Conservation (phyloP, 37 sponge, comb jelly and placozoan genomes). For the Halichondria panicea region DNA sequence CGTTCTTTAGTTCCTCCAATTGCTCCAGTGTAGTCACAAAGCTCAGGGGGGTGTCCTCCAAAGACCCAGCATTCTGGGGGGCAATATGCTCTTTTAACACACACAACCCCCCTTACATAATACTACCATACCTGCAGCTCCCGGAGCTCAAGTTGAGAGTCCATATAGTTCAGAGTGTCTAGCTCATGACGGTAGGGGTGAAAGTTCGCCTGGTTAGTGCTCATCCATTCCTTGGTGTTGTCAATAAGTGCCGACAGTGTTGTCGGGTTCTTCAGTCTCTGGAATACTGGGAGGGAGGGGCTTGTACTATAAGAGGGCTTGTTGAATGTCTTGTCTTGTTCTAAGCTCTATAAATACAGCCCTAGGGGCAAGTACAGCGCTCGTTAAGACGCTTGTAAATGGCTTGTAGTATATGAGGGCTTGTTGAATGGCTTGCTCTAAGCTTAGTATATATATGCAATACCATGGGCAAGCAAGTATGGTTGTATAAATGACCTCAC, state of each 20-base stretch:
- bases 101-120: background rate
- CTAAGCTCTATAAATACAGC: no score
- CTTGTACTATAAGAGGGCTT: no score
- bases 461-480: background rate
- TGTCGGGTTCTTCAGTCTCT: slow-evolving; percentile 41
- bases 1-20: slow-evolving; percentile 49
- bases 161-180: slow-evolving; percentile 28
- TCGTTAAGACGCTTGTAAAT: no score
- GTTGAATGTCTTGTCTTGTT: no score
- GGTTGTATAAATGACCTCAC: slow-evolving; percentile 40
- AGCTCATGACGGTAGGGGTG: slow-evolving; percentile 80
- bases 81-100: background rate
- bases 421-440: no score
- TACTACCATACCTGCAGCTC: slow-evolving; percentile 50
- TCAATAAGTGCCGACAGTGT: slow-evolving; percentile 47
- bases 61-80: slow-evolving; percentile 32
- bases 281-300: slow-evolving; percentile 36
- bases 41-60: slow-evolving; percentile 75
- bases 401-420: no score
- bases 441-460: no score
- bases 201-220: slow-evolving; percentile 12
- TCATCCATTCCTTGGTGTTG: slow-evolving; percentile 55
- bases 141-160: slow-evolving; percentile 40
- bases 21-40: slow-evolving; percentile 60
- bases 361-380: no score